phyloP scores from a whole-genome alignment of 2,888 invertebrate species.

The Aphodius granarius region DNA sequence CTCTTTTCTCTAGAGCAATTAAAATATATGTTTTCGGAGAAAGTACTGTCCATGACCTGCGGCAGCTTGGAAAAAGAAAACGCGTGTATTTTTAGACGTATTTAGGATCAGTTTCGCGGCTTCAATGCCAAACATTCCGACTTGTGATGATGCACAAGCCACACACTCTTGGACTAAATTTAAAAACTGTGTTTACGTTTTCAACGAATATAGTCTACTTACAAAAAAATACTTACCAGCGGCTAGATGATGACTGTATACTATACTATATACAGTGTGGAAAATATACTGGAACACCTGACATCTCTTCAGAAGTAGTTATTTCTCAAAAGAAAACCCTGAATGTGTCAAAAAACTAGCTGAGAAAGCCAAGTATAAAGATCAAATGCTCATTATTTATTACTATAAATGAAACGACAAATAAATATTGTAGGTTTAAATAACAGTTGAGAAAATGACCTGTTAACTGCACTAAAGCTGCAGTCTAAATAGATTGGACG shows the following conservation, averaged over 20 bases:
- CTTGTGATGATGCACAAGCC: not conserved
- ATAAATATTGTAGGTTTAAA: too few species aligned
- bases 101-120: not conserved
- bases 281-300: too few species aligned
- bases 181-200: not conserved
- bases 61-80: not conserved
- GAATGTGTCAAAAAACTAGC: not conserved
- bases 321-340: too few species aligned
- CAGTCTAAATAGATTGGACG: not conserved
- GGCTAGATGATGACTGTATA: too few species aligned
- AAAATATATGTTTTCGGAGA: not conserved
- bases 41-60: not conserved
- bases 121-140: not conserved
- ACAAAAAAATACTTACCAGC: not conserved
- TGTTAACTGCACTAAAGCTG: not conserved
- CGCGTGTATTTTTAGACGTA: not conserved
- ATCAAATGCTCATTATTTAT: too few species aligned
- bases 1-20: too few species aligned
- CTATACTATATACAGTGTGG: too few species aligned
- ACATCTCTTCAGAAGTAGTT: too few species aligned
- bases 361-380: too few species aligned
- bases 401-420: too few species aligned
- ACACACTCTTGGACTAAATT: not conserved
- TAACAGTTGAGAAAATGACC: not conserved
- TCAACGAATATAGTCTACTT: not conserved